A percentile compares a stretch with the other conserved stretches of the same genome.
phyloP scores from a whole-genome alignment of 1,140 invertebrate genomes.

The Polypedilum pembai region DNA sequence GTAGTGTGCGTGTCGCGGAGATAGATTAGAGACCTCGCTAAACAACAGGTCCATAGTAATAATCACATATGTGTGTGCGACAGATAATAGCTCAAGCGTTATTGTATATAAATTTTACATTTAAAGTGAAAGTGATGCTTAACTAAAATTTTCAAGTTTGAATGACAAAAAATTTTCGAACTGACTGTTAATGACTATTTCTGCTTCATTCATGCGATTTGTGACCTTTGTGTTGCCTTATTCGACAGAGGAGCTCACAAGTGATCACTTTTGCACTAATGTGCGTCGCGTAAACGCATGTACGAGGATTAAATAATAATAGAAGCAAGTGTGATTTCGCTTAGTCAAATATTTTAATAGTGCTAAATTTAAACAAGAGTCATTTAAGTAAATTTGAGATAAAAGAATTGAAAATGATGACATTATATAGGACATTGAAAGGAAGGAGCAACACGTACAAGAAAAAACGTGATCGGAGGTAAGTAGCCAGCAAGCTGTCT shows the following conservation, averaged over 20 bases:
- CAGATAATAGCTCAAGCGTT: background rate
- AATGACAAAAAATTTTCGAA: background rate
- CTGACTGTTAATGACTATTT: background rate
- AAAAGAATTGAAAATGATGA: slow-evolving; percentile 2
- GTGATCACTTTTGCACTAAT: background rate
- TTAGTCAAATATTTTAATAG: no score
- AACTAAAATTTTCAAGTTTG: background rate
- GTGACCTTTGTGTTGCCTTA: background rate
- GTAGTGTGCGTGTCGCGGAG: background rate
- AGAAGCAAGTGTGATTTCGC: background rate
- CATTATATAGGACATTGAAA: slow-evolving; percentile 6
- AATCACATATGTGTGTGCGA: background rate
- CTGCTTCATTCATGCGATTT: background rate
- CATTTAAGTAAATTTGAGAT: no score
- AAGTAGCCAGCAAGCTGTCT: background rate
- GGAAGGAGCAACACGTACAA: slow-evolving; percentile 17
- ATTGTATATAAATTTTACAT: background rate
- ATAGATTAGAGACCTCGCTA: background rate
- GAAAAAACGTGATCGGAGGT: background rate
- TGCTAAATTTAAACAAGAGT: no score
- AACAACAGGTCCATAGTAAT: background rate
- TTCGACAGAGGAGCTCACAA: background rate
- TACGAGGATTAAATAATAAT: background rate
- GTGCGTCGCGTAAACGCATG: background rate
- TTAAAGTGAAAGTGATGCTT: slow-evolving; percentile 18